Conservation (phyloP, 2,888 invertebrate species). For the Ornithoptera alexandrae region DNA sequence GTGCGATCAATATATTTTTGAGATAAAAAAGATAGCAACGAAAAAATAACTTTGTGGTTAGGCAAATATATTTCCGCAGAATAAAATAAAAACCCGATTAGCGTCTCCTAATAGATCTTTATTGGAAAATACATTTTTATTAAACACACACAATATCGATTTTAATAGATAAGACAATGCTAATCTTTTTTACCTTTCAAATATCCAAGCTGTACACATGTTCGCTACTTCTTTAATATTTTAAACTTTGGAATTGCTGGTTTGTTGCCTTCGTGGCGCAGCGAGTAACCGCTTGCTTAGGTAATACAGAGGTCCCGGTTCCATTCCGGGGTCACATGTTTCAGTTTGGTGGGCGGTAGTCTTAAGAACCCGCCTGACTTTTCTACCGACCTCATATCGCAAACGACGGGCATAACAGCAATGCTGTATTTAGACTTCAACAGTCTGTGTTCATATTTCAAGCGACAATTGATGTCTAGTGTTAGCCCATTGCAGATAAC, state of each 20-base stretch:
- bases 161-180: constrained; percentile 8
- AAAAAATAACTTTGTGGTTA: not conserved
- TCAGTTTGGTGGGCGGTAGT: too few relatives aligned
- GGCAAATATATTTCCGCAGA: constrained; percentile 7
- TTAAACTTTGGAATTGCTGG: not conserved
- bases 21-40: constrained; percentile 1
- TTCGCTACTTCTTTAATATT: constrained; percentile 5
- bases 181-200: constrained; percentile 8
- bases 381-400: too few relatives aligned
- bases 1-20: constrained; percentile 38
- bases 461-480: too few relatives aligned
- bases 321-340: too few relatives aligned
- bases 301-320: too few relatives aligned
- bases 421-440: too few relatives aligned
- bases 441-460: too few relatives aligned
- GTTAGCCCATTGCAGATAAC: too few relatives aligned
- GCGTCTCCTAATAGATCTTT: not conserved
- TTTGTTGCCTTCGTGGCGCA: not conserved
- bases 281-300: too few relatives aligned
- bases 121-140: not conserved
- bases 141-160: not conserved
- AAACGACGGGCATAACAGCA: too few relatives aligned
- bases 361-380: too few relatives aligned
- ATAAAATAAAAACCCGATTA: constrained; percentile 3
- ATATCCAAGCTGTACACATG: constrained; percentile 11